Conservation (phyloP, 1,140 invertebrate genomes). For the Eumeta japonica region DNA sequence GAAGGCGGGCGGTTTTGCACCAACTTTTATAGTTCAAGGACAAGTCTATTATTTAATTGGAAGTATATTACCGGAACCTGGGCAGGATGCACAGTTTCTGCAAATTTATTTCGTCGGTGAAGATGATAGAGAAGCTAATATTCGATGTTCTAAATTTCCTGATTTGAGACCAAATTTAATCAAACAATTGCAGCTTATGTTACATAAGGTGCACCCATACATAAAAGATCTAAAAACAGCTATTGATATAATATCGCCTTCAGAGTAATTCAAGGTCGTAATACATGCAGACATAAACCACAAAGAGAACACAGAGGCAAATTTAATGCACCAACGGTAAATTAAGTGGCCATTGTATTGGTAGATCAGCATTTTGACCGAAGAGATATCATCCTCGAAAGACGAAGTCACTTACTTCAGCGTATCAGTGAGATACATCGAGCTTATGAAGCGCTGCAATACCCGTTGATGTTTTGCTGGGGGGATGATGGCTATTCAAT, state of each 20-base stretch:
- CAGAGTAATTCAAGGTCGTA: constrained; percentile 6
- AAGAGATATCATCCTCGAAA: constrained; percentile 21
- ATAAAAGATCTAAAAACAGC: constrained; percentile 21
- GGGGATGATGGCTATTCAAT: constrained; percentile 36
- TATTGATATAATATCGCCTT: constrained; percentile 14
- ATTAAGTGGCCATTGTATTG: constrained; percentile 24
- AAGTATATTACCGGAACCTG: constrained; percentile 7
- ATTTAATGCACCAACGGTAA: constrained; percentile 20
- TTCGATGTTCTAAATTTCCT: constrained; percentile 5
- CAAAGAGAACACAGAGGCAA: constrained; percentile 16
- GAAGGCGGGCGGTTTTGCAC: constrained; percentile 11
- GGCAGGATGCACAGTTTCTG: constrained; percentile 8
- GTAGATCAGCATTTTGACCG: constrained; percentile 13
- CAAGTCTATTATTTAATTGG: constrained; percentile 11
- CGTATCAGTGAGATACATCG: constrained; percentile 25
- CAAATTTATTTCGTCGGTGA: constrained; percentile 12
- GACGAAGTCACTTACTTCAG: constrained; percentile 4
- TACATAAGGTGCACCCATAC: constrained; percentile 18
- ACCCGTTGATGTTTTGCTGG: constrained; percentile 31
- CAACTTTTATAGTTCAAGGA: constrained; percentile 15
- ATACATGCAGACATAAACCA: constrained; percentile 16
- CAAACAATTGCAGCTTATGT: constrained; percentile 15
- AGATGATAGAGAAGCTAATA: constrained; percentile 5
- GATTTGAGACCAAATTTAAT: constrained; percentile 11
- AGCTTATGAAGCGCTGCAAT: constrained; percentile 23